Evolutionary conservation across 2,797 vertebrate species (phyloP).

Genomic region (Pangasius larnaudii): DNA sequence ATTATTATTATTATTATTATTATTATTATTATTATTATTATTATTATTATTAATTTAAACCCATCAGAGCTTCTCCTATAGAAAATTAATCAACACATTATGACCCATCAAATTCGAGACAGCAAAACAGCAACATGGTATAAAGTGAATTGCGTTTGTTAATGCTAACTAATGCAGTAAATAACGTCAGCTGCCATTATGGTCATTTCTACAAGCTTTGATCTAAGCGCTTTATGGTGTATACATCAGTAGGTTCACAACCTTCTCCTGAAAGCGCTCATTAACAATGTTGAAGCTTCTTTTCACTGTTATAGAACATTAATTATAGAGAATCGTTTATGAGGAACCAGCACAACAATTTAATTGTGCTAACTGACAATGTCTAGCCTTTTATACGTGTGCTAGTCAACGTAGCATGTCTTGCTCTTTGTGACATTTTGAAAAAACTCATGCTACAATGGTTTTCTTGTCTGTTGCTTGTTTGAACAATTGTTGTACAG

Average conservation of each 20-base stretch:
- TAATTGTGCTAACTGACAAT: conserved; percentile 17
- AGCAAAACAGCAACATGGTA: neutral
- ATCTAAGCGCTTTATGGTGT: neutral
- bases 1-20: too few species aligned
- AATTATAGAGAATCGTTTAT: neutral
- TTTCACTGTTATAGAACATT: neutral
- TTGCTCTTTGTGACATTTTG: conserved; percentile 30
- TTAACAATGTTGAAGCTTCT: neutral
- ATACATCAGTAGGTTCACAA: neutral
- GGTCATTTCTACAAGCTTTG: neutral
- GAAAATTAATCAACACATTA: neutral
- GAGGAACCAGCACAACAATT: neutral
- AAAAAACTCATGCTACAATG: conserved; percentile 16
- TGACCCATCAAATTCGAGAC: neutral
- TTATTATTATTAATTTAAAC: too few species aligned
- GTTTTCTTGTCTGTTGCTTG: conserved; percentile 26
- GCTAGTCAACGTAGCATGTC: neutral
- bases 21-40: too few species aligned
- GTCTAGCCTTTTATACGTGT: neutral
- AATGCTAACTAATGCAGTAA: conserved; percentile 7
- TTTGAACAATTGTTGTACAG: conserved; percentile 23
- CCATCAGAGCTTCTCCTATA: neutral
- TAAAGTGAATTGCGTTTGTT: neutral
- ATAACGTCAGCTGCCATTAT: neutral
- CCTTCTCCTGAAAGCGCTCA: conserved; percentile 7